These are phyloP conservation scores for Orthosia gracilis DNA, from an alignment of 2,888 invertebrate genomes.

Conservation along the genomic window DNA sequence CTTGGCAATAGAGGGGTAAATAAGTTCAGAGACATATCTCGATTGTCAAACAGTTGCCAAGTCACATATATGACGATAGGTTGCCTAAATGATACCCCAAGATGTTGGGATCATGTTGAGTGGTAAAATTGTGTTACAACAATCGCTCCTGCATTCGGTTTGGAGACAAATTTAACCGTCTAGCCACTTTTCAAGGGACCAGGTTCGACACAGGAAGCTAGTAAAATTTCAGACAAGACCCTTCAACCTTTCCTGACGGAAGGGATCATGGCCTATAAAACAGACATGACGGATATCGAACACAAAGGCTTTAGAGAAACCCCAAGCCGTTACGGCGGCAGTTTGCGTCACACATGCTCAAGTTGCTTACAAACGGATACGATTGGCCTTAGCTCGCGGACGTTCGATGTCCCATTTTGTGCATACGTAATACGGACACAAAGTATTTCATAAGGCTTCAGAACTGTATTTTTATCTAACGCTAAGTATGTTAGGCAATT, in stretches of 20 bases:
- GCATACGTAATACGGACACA: slow-evolving; percentile 47
- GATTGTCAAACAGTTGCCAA: background rate
- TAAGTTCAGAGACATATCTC: background rate
- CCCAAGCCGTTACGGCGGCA: slow-evolving; percentile 24
- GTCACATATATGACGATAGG: background rate
- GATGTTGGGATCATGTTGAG: background rate
- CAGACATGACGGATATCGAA: slow-evolving; percentile 36
- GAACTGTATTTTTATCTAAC: slow-evolving; percentile 11
- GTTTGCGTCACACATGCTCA: slow-evolving; percentile 56
- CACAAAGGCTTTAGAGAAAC: slow-evolving; percentile 36
- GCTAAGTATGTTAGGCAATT: slow-evolving; percentile 4
- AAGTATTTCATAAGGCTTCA: slow-evolving; percentile 23
- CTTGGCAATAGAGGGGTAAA: background rate
- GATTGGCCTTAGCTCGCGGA: slow-evolving; percentile 60
- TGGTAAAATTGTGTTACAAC: background rate
- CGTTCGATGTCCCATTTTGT: slow-evolving; percentile 49
- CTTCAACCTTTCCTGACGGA: slow-evolving; percentile 37
- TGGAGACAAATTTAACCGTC: background rate
- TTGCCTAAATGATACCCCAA: background rate
- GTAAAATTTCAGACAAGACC: slow-evolving; percentile 31
- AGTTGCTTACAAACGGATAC: slow-evolving; percentile 63
- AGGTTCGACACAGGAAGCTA: slow-evolving; percentile 16
- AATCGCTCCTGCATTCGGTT: background rate
- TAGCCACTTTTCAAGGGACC: slow-evolving; percentile 4
- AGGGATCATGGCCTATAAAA: slow-evolving; percentile 44